Conservation (phyloP, 2,113 vertebrate genomes). For the Xiphophorus couchianus region DNA sequence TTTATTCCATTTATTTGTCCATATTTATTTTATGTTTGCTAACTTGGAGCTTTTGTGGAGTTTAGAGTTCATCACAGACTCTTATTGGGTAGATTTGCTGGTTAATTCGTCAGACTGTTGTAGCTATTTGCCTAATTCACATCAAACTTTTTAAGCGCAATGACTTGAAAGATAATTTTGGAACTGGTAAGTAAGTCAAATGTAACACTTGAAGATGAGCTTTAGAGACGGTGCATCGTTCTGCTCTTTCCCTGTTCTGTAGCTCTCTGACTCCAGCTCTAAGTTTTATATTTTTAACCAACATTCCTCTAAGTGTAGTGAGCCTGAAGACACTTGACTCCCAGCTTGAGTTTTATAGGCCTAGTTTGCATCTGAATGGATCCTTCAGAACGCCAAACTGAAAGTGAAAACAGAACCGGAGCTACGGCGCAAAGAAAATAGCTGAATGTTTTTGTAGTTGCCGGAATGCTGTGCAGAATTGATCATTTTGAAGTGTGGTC, state of each 20-base stretch:
- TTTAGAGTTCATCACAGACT: too few relatives aligned
- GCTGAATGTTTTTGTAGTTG: constrained; percentile 18
- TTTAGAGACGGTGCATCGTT: not conserved
- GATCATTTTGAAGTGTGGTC: not conserved
- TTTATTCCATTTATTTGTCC: too few relatives aligned
- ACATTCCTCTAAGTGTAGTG: constrained; percentile 56
- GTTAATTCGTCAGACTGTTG: too few relatives aligned
- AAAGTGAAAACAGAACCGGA: constrained; percentile 1
- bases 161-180: not conserved
- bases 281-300: constrained; percentile 24
- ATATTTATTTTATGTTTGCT: too few relatives aligned
- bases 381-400: constrained; percentile 2
- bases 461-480: constrained; percentile 26
- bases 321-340: constrained; percentile 44
- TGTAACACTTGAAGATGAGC: not conserved
- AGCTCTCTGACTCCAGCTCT: constrained; percentile 21
- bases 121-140: too few relatives aligned
- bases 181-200: not conserved
- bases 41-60: too few relatives aligned
- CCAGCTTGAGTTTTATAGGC: constrained; percentile 45
- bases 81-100: too few relatives aligned
- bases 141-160: not conserved
- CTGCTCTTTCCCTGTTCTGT: constrained; percentile 1
- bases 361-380: constrained; percentile 43
- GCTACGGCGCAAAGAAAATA: constrained; percentile 28